These are phyloP conservation scores for Andrena fulva DNA, from an alignment of 2,888 invertebrate species.

Conservation along the genomic window DNA sequence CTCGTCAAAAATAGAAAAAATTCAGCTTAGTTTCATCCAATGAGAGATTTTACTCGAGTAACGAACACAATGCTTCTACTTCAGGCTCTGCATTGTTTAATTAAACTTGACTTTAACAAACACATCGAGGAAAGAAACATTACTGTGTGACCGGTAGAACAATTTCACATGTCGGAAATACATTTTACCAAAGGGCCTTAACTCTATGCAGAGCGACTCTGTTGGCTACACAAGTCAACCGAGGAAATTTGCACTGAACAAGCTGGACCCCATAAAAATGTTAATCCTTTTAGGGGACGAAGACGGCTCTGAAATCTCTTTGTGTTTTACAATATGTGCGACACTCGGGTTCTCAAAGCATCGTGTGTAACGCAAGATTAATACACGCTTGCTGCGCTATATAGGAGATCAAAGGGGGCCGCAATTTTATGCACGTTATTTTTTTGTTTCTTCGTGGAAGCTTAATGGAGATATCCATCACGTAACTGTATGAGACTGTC, in stretches of 20 bases:
- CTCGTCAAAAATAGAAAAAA: no score
- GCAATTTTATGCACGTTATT: conserved; percentile 38
- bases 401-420: conserved; percentile 41
- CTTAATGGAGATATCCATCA: conserved; percentile 55
- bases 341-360: conserved; percentile 39
- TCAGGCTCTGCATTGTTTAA: no score
- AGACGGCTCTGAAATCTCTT: conserved; percentile 29
- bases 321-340: conserved; percentile 53
- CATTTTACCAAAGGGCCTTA: background rate
- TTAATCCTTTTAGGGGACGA: conserved; percentile 20
- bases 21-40: no score
- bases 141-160: background rate
- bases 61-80: no score
- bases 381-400: conserved; percentile 31
- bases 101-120: no score
- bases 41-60: no score
- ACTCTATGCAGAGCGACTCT: conserved; percentile 8
- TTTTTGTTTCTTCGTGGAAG: background rate
- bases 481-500: conserved; percentile 5
- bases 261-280: conserved; percentile 39
- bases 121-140: background rate
- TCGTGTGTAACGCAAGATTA: conserved; percentile 48
- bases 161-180: conserved; percentile 29
- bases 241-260: conserved; percentile 36
- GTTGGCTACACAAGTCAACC: conserved; percentile 40